Evolutionary conservation across 2,888 invertebrate species (phyloP).

Genomic region (Zaprionus obscuricornis): DNA sequence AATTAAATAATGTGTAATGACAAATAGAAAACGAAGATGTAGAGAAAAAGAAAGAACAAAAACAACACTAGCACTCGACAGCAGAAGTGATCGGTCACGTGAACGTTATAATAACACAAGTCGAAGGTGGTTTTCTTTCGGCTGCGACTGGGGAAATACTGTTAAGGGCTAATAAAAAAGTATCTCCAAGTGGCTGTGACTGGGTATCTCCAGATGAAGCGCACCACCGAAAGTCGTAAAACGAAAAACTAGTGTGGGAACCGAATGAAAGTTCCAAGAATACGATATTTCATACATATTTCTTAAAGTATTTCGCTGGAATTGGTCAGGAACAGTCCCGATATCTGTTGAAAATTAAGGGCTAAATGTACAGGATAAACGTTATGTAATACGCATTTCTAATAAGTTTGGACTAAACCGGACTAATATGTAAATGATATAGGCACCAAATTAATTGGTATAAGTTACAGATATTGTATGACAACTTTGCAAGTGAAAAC

Average conservation of each 20-base stretch:
- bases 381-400: too few relatives aligned
- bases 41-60: slow-evolving; percentile 1
- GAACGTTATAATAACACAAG: slow-evolving; percentile 46
- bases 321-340: too few relatives aligned
- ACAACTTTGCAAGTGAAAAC: too few relatives aligned
- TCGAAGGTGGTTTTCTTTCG: not conserved
- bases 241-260: slow-evolving; percentile 67
- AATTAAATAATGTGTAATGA: slow-evolving; percentile 61
- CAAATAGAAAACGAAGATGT: slow-evolving; percentile 45
- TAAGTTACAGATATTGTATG: too few relatives aligned
- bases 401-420: too few relatives aligned
- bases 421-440: too few relatives aligned
- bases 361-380: too few relatives aligned
- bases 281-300: too few relatives aligned
- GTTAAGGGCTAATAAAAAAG: slow-evolving; percentile 79
- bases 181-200: slow-evolving; percentile 57
- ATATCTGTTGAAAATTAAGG: too few relatives aligned
- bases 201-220: slow-evolving; percentile 1
- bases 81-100: slow-evolving; percentile 43
- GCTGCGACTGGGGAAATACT: slow-evolving; percentile 64
- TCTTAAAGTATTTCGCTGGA: too few relatives aligned
- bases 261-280: too few relatives aligned
- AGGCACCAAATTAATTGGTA: too few relatives aligned
- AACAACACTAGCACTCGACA: not conserved
- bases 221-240: slow-evolving; percentile 55